These are phyloP conservation scores for Perdita meconis DNA, from an alignment of 2,888 invertebrate genomes.

Conservation along the genomic window DNA sequence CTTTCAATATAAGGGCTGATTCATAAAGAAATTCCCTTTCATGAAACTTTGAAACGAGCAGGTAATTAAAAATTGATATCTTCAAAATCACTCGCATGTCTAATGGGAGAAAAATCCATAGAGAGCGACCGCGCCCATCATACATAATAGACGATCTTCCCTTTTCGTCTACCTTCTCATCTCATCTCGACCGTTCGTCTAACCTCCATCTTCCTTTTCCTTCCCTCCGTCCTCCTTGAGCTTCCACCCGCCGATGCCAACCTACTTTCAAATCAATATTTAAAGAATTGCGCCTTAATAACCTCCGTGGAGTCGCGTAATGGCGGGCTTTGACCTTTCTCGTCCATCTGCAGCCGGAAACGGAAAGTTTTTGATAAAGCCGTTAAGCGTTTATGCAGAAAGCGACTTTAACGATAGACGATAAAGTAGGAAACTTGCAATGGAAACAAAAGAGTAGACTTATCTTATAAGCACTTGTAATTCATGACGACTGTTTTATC, in stretches of 20 bases:
- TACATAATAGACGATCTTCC: conserved; percentile 82
- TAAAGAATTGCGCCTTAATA: conserved; percentile 84
- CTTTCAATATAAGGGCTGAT: not conserved
- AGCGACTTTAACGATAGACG: not conserved
- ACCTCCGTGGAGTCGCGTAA: conserved; percentile 75
- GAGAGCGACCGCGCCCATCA: conserved; percentile 82
- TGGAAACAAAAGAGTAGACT: too few species aligned
- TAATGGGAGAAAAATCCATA: conserved; percentile 81
- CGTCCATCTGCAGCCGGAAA: conserved; percentile 49
- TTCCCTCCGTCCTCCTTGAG: conserved; percentile 57
- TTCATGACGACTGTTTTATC: too few species aligned
- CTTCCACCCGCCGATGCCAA: conserved; percentile 67
- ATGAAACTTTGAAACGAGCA: conserved; percentile 36
- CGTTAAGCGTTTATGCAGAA: not conserved
- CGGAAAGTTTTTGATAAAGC: conserved; percentile 23
- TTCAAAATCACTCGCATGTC: conserved; percentile 73
- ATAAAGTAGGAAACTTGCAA: not conserved
- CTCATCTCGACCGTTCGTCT: conserved; percentile 78
- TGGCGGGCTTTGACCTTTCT: conserved; percentile 60
- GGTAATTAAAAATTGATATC: conserved; percentile 76
- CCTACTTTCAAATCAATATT: conserved; percentile 82
- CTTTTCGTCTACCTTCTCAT: conserved; percentile 76
- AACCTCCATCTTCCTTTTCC: conserved; percentile 74
- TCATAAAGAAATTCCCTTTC: not conserved
- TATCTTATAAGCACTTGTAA: too few species aligned